Evolutionary conservation across 2,113 vertebrate genomes (phyloP).

Genomic region (Prinia subflava): DNA sequence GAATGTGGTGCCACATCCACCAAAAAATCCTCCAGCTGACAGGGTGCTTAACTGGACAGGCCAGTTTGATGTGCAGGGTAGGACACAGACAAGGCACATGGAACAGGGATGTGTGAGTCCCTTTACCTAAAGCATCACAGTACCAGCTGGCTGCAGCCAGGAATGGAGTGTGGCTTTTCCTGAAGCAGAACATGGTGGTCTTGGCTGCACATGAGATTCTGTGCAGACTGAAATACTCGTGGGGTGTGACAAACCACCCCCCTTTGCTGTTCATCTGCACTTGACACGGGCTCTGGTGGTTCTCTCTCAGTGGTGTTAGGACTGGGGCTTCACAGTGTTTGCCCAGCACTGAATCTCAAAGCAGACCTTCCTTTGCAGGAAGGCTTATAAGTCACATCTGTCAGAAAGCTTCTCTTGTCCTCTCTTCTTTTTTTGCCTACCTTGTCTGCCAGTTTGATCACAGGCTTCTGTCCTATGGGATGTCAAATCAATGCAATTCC

Average conservation of each 20-base stretch:
- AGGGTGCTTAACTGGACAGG: background rate
- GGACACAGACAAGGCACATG: background rate
- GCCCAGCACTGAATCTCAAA: background rate
- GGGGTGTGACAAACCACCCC: background rate
- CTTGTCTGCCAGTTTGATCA: background rate
- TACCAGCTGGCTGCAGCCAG: background rate
- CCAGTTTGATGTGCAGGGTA: background rate
- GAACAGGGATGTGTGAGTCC: background rate
- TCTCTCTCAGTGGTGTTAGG: background rate
- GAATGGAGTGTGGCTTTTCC: background rate
- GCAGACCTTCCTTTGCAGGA: background rate
- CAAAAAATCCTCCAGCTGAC: background rate
- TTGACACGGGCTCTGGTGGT: background rate
- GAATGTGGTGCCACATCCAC: background rate
- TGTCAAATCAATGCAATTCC: background rate
- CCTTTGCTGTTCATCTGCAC: background rate
- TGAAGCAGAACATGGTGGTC: background rate
- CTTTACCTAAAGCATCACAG: background rate
- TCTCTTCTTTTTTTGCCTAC: background rate
- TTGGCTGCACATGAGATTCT: background rate
- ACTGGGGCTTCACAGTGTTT: background rate
- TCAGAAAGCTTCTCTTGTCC: background rate
- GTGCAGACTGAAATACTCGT: background rate
- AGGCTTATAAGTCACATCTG: background rate
- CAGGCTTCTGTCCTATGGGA: background rate